Conservation (phyloP, 35 echinoderm and acorn worm genomes). For the Holothuria glaberrima region DNA sequence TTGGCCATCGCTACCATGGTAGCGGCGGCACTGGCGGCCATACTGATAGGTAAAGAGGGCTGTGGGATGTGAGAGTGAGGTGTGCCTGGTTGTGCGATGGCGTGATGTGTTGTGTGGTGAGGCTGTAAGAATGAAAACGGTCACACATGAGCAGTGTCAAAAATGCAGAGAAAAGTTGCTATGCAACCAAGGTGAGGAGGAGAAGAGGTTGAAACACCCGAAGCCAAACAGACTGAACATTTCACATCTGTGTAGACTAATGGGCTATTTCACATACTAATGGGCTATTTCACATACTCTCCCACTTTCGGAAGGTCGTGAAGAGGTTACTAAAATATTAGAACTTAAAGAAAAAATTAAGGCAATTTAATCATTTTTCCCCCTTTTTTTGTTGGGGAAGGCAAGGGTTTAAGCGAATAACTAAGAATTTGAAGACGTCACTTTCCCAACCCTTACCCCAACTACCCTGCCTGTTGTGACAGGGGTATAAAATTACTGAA, state of each 20-base stretch:
- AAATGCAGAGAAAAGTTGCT: slow-evolving; percentile 43
- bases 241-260: too few species aligned
- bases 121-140: slow-evolving; percentile 91
- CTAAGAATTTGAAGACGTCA: too few species aligned
- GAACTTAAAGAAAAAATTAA: not conserved
- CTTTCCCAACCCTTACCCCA: too few species aligned
- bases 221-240: too few species aligned
- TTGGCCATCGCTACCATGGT: slow-evolving; percentile 92
- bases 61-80: slow-evolving; percentile 97
- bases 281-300: too few species aligned
- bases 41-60: slow-evolving; percentile 89
- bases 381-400: not conserved
- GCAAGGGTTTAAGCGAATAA: too few species aligned
- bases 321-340: too few species aligned
- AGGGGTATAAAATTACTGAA: too few species aligned
- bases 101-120: slow-evolving; percentile 95
- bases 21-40: slow-evolving; percentile 80
- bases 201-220: not conserved
- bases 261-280: too few species aligned
- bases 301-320: too few species aligned
- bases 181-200: not conserved
- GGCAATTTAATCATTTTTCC: not conserved
- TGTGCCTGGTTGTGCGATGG: slow-evolving; percentile 92
- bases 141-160: slow-evolving; percentile 59
- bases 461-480: too few species aligned